Conservation (phyloP, 92 coral and sea anemone species). For the Porites divaricata region DNA sequence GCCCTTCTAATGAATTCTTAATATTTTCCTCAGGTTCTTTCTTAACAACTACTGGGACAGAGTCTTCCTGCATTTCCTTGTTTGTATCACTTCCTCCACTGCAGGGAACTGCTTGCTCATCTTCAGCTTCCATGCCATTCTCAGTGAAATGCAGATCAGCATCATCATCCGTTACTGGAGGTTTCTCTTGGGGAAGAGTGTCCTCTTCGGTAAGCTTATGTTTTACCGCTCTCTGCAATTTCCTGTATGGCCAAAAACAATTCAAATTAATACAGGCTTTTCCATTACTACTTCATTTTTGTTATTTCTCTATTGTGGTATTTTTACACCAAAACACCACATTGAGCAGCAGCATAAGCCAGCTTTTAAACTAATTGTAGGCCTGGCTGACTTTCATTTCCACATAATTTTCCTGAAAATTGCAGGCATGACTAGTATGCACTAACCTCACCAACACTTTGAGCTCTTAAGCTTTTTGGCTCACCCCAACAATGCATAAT, state of each 20-base stretch:
- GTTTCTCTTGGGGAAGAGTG: not conserved
- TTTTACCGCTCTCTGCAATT: conserved; percentile 23
- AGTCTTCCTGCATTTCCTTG: not conserved
- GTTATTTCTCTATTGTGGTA: too few species aligned
- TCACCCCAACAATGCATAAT: too few species aligned
- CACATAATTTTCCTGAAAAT: too few species aligned
- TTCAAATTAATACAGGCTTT: not conserved
- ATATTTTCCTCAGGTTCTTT: conserved; percentile 37
- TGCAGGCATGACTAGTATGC: too few species aligned
- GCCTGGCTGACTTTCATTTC: too few species aligned
- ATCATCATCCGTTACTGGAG: not conserved
- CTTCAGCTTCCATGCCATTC: conserved; percentile 5
- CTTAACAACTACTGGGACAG: not conserved
- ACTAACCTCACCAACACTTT: too few species aligned
- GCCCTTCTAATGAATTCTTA: conserved; percentile 46
- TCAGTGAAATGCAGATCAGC: not conserved
- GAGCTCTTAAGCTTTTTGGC: too few species aligned
- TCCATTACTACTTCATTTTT: too few species aligned
- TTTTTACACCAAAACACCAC: too few species aligned
- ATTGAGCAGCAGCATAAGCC: too few species aligned
- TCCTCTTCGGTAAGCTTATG: conserved; percentile 5
- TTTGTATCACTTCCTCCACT: not conserved
- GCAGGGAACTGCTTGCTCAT: conserved; percentile 8
- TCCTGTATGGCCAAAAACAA: conserved; percentile 11
- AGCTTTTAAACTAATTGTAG: too few species aligned